Conservation (phyloP, 2,797 vertebrate genomes). For the Hydrophis major region DNA sequence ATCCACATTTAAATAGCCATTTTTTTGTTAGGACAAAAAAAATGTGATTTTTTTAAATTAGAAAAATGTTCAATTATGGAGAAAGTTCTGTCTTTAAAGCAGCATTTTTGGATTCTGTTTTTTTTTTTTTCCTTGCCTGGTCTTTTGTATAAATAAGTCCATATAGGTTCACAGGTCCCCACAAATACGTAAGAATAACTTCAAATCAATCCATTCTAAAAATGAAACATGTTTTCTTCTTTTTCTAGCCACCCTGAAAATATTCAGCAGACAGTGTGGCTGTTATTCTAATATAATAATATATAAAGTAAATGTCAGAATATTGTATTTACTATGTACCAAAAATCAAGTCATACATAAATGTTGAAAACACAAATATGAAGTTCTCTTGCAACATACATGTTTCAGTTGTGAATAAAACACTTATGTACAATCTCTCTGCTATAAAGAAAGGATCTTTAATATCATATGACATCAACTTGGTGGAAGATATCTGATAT, state of each 20-base stretch:
- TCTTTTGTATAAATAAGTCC: background rate
- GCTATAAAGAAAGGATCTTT: background rate
- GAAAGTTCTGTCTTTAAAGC: background rate
- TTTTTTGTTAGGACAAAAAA: background rate
- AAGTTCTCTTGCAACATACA: background rate
- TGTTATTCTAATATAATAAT: background rate
- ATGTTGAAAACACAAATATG: background rate
- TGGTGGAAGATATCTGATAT: background rate
- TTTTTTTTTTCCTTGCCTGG: background rate
- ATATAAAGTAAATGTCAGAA: background rate
- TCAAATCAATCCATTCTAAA: background rate
- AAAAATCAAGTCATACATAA: background rate
- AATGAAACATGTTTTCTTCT: background rate
- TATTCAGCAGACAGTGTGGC: background rate
- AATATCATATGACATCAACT: background rate
- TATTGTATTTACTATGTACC: background rate
- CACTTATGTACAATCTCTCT: background rate
- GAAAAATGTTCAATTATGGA: background rate
- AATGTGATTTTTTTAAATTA: background rate
- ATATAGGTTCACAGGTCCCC: background rate
- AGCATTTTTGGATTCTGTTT: background rate
- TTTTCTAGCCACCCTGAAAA: background rate
- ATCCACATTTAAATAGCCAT: conserved; percentile 5
- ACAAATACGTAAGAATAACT: background rate
- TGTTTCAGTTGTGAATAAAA: background rate